Base-by-base conservation (phyloP, 1,140 invertebrate genomes). In the Bradysia coprophila region DNA sequence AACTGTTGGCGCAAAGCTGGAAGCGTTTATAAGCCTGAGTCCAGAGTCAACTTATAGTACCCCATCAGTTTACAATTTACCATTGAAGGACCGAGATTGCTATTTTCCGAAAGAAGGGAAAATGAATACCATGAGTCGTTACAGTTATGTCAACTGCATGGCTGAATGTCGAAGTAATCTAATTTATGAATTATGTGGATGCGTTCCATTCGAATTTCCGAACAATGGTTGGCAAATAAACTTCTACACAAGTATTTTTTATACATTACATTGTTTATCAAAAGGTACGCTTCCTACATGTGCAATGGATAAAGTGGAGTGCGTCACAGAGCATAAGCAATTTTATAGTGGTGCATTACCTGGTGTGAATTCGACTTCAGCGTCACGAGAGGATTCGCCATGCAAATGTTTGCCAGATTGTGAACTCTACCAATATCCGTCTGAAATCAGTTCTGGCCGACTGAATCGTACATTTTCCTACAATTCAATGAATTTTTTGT, bases 71-170 rank as follows among this genome's bases (percentile, higher is more conserved):
- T 59, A 49, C 9, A 38, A 52, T 2, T 63, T 76, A 43, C 45
- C 50, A 0, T 46, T 69, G 1, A 45, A 56, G 3, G 49, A 56
- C 16, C 55, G 75, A 23, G 60, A 69, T 20, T 79, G 76, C 44
- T 62, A 74, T 31, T 75, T 74, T 47, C 48, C 50, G 3, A 48
- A 68, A 18, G 74, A 79, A 61, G 54, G 49, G 0, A 45, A 50
- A 39, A 45, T 64, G 11, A 47, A 49, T 0, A 47, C 51, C 2
- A 63, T 71, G 11, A 48, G 49, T 2, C 56, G 58, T 1, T 78
- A 78, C 41, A 70, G 71, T 0, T 76, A 70, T 44, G 62, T 69
- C 41, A 79, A 79, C 48, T 79, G 76, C 49, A 60, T 76, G 57
- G 58, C 62, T 1, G 65, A 70, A 41, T 72, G 71, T 47, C 62